These are phyloP conservation scores for Steinernema feltiae DNA, from an alignment of 1,140 invertebrate species.

Conservation along the genomic window DNA sequence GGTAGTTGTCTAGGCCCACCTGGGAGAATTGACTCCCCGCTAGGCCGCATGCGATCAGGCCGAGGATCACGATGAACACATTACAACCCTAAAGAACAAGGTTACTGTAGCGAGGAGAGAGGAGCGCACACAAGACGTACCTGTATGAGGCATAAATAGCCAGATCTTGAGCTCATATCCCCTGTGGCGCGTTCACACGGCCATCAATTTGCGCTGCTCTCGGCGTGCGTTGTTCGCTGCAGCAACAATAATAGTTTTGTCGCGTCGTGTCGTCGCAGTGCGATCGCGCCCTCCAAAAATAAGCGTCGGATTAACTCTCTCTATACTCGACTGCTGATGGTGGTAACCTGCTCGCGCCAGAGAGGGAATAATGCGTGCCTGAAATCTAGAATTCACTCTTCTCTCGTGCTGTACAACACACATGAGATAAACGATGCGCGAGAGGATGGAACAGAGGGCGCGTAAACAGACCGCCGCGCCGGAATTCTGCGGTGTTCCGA, in stretches of 20 bases:
- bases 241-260: not conserved
- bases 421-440: not conserved
- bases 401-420: too few species aligned
- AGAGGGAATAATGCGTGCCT: not conserved
- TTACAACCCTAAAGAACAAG: slow-evolving; percentile 47
- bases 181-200: not conserved
- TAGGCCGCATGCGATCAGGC: slow-evolving; percentile 47
- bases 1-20: slow-evolving; percentile 53
- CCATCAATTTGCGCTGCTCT: not conserved
- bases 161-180: slow-evolving; percentile 32
- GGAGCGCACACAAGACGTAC: slow-evolving; percentile 14
- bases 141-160: slow-evolving; percentile 41
- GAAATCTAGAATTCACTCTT: not conserved
- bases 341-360: not conserved
- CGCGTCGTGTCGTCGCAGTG: not conserved
- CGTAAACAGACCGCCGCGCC: slow-evolving; percentile 11
- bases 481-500: too few species aligned
- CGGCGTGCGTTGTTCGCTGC: not conserved
- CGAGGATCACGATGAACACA: slow-evolving; percentile 44
- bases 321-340: not conserved
- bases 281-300: slow-evolving; percentile 6
- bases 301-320: slow-evolving; percentile 9
- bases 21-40: slow-evolving; percentile 49
- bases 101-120: not conserved
- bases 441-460: not conserved